Evolutionary conservation across 1,140 invertebrate genomes (phyloP).

Genomic region (Trichomalopsis sarcophagae): DNA sequence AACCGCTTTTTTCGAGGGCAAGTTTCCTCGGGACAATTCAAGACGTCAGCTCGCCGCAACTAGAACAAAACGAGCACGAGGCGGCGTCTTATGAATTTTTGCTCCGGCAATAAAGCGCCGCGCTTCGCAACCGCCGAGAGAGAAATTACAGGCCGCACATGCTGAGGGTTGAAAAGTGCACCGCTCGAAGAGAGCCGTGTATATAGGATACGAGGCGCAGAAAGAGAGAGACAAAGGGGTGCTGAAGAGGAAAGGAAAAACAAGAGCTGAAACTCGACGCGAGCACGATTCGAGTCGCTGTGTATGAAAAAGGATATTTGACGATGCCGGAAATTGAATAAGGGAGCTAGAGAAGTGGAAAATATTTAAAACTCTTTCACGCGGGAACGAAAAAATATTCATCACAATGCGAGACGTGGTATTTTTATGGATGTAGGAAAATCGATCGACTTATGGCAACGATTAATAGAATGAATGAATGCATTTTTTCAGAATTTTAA

Average conservation of each 20-base stretch:
- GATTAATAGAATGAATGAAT: too few relatives aligned
- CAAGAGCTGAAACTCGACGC: neutral
- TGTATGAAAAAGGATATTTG: neutral
- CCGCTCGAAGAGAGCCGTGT: neutral
- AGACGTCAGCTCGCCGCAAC: neutral
- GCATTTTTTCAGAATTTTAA: too few relatives aligned
- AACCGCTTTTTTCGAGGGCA: conserved; percentile 7
- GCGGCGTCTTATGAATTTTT: conserved; percentile 25
- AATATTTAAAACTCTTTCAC: neutral
- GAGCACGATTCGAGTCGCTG: neutral
- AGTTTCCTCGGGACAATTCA: conserved; percentile 16
- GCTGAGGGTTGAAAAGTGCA: conserved; percentile 5
- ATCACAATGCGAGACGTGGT: neutral
- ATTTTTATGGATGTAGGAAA: too few relatives aligned
- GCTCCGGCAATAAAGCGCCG: conserved; percentile 3
- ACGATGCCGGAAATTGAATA: neutral
- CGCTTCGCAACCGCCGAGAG: neutral
- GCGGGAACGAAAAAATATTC: neutral
- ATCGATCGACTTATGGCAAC: too few relatives aligned
- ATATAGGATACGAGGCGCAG: neutral
- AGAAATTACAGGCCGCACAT: conserved; percentile 11
- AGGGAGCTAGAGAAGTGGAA: neutral
- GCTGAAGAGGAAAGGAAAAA: neutral
- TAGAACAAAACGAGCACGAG: conserved; percentile 13
- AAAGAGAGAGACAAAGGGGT: neutral